Evolutionary conservation across 2,888 invertebrate species (phyloP).

Genomic region (Chrysolina oricalcia): DNA sequence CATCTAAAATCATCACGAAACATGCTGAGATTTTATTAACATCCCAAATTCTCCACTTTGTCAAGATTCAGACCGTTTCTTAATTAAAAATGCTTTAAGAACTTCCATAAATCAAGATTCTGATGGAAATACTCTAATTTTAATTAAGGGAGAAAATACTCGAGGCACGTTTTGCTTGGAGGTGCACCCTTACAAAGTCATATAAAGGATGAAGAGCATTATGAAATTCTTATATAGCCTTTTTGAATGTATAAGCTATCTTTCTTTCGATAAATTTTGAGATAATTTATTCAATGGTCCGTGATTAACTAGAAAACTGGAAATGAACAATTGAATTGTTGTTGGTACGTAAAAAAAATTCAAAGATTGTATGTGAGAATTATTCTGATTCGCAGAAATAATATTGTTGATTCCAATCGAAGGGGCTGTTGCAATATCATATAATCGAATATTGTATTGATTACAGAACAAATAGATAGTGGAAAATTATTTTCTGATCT

Average conservation of each 20-base stretch:
- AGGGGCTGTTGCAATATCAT: too few species aligned
- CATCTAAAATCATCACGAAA: not conserved
- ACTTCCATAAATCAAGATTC: conserved; percentile 47
- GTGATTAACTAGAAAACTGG: too few species aligned
- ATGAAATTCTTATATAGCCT: not conserved
- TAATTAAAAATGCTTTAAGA: conserved; percentile 48
- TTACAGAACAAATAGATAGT: too few species aligned
- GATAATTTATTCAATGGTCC: too few species aligned
- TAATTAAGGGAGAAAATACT: conserved; percentile 44
- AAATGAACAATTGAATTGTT: too few species aligned
- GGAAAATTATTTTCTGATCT: too few species aligned
- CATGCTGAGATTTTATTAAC: conserved; percentile 31
- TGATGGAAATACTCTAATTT: conserved; percentile 45
- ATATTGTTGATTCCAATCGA: too few species aligned
- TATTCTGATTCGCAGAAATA: too few species aligned
- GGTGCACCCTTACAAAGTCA: not conserved
- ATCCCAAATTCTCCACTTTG: conserved; percentile 27
- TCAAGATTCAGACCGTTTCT: conserved; percentile 16
- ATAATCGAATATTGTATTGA: too few species aligned
- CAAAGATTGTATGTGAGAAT: too few species aligned
- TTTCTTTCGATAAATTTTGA: too few species aligned
- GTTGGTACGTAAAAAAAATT: too few species aligned
- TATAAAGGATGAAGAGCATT: not conserved
- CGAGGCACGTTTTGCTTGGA: conserved; percentile 20
- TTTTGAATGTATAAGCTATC: not conserved